Base-by-base conservation (phyloP, 1,140 invertebrate genomes). In the Lordiphosa clarofinis region DNA sequence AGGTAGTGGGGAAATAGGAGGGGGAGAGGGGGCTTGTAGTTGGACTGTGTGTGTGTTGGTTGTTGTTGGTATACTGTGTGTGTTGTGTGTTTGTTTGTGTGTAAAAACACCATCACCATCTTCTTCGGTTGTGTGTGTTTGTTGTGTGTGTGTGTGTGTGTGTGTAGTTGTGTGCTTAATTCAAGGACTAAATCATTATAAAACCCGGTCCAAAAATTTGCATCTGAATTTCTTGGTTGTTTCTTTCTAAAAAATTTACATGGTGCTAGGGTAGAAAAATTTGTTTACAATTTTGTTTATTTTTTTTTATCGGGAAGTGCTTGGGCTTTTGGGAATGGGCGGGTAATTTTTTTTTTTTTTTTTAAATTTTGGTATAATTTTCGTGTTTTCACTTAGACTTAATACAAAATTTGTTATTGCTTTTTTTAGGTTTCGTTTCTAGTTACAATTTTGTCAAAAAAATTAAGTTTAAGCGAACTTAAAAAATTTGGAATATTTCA, bases 91-190 rank as follows among this genome's bases (percentile, higher is more conserved):
- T 38, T 73, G 57, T 75, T 53, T 76, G 52, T 66, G 38, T 79
- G 28, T 31, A 31, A 57, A 68, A 86, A 86, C 73, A 79, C 74
- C 74, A 79, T 79, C 75, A 79, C 74, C 74, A 73, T 57, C 33
- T 46, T 4, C 50, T 40, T 38, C 38, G 28, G 35, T 53, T 38
- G 35, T 24, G 24, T 33, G 46, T 49, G 15, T 24, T 13, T 33
- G 19, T 13, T 49, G 37, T 50, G 33, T 49, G 36, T 39, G 33
- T 48, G 13, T 47, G 13, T 56, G 10, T 59, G 28, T 48, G 43
- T 55, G 31, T 44, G n/a, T 28, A 15, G 9, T 33, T 56, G 39
- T 53, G 74, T 78, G 58, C 74, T 78, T 78, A 78, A 79, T 31
- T 31, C 56, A 73, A 69, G 63, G 58, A 58, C 69, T 79, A 79